Base-by-base conservation (phyloP, 2,888 invertebrate genomes). In the Synergus itoensis region DNA sequence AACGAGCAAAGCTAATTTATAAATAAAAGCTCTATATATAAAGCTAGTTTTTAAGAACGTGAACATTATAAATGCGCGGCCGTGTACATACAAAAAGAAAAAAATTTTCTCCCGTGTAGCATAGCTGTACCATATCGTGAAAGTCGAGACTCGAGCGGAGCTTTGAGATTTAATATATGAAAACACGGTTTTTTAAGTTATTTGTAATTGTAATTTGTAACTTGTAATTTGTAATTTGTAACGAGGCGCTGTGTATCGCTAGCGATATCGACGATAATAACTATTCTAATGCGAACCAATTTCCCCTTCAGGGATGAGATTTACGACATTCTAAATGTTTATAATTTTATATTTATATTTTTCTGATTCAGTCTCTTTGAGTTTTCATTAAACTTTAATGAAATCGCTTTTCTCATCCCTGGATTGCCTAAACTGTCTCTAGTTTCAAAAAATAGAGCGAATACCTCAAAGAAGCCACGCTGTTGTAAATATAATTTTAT, bases 71-170 rank as follows among this genome's bases (percentile, higher is more conserved):
- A 43, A 57, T 69, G 53, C 40, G 76, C 65, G 65, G 57, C 64
- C 73, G 18, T 79, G 79, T 79, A 79, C 48, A 79, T 79, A 79
- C 43, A 69, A 79, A 79, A 57, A 64, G 28, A 76, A 73, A 73
- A 36, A 21, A 67, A 78, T 57, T 79, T 79, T 79, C 65, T 79
- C 76, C 79, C 62, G 76, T 79, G 76, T 79, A 79, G 79, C 79
- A 79, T 79, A 79, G 79, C 76, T 79, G 79, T 79, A 79, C 76
- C 79, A 79, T 79, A 79, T 79, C 79, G 79, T 79, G 76, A 67
- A 73, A 8, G 18, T 73, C 73, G 53, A 53, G 53, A 57, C 73
- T 73, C 73, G 48, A 73, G 40, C 73, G 73, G 73, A 73, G 73
- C 73, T 73, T 73, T 76, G 67, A 76, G 57, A 67, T 57, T 60